These are phyloP conservation scores for Gallinago paraguaiae DNA, from an alignment of 2,113 vertebrate genomes.

Conservation along the genomic window DNA sequence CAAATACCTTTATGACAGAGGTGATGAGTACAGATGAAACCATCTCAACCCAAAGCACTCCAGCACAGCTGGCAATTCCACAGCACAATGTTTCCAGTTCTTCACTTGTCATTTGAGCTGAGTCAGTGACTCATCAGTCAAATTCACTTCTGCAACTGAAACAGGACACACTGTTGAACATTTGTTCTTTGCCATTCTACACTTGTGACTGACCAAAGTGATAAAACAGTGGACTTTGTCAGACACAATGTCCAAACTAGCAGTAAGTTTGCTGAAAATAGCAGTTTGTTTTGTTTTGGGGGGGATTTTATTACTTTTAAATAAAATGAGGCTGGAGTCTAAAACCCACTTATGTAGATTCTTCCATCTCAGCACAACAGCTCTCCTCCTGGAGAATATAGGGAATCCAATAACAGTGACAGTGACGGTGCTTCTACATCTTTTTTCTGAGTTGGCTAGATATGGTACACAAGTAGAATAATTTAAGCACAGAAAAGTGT, in stretches of 20 bases:
- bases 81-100: background rate
- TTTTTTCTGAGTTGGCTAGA: background rate
- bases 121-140: background rate
- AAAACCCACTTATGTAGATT: background rate
- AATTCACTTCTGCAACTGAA: background rate
- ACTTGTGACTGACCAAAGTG: background rate
- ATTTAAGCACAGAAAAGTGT: background rate
- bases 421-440: fast-evolving
- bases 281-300: too few species aligned
- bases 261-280: background rate
- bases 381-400: background rate
- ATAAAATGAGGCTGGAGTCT: background rate
- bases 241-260: background rate
- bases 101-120: background rate
- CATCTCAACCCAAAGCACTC: background rate
- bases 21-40: background rate
- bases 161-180: background rate
- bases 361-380: background rate
- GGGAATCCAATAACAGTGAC: background rate
- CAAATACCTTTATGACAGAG: background rate
- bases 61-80: background rate
- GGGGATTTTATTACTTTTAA: background rate
- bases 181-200: background rate
- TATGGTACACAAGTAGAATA: background rate
- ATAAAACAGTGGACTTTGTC: background rate